Conservation (phyloP, 2,797 vertebrate genomes). For the Falco naumanni region DNA sequence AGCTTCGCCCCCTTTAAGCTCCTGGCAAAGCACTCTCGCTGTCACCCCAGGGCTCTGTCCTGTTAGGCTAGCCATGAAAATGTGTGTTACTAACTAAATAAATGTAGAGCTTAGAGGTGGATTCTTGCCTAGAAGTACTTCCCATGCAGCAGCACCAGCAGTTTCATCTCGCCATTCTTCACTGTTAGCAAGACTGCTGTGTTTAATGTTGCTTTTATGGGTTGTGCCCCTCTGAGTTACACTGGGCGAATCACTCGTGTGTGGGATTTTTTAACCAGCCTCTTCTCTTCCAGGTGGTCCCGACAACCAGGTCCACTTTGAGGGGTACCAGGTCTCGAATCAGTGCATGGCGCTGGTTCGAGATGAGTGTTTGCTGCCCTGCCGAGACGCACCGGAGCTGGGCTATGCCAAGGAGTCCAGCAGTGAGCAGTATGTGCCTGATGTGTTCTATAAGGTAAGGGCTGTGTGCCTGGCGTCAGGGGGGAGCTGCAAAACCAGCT, state of each 20-base stretch:
- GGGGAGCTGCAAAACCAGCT: neutral
- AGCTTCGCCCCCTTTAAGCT: neutral
- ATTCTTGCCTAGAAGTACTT: neutral
- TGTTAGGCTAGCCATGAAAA: neutral
- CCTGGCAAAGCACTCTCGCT: neutral
- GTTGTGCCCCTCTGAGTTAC: accelerated
- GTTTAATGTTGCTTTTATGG: neutral
- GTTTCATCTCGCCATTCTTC: accelerated
- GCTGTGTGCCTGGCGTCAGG: neutral
- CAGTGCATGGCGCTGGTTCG: constrained; percentile 98
- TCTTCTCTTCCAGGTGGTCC: constrained; percentile 85
- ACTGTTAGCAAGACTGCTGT: accelerated
- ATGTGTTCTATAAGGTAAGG: constrained; percentile 96
- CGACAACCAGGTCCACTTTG: constrained; percentile 99
- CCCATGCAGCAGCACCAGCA: neutral
- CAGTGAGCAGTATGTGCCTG: constrained; percentile 97
- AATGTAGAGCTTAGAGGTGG: neutral
- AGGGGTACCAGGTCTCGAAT: constrained; percentile 98
- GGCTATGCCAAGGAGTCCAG: constrained; percentile 97
- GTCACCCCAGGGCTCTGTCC: neutral
- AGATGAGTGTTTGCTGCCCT: constrained; percentile 95
- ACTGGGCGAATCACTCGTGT: accelerated
- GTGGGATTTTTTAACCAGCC: neutral
- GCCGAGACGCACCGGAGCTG: constrained; percentile 92
- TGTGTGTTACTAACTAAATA: neutral